These are phyloP conservation scores for Iguana delicatissima DNA, from an alignment of 2,797 vertebrate species.

Conservation along the genomic window DNA sequence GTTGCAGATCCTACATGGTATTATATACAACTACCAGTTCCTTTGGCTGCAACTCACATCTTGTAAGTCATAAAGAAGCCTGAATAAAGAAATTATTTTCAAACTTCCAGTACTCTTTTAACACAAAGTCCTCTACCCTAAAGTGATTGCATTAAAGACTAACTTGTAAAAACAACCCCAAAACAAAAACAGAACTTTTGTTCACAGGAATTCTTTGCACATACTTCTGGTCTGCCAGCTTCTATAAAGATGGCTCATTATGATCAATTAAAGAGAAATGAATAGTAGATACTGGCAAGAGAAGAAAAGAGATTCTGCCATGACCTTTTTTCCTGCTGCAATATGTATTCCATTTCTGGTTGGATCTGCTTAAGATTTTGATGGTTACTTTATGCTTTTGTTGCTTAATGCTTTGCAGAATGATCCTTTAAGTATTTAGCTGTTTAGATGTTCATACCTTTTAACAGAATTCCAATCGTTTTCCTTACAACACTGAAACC, in stretches of 20 bases:
- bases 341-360: not conserved
- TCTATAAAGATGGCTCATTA: not conserved
- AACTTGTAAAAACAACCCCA: not conserved
- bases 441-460: not conserved
- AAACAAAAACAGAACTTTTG: not conserved
- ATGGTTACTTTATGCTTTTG: not conserved
- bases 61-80: not conserved
- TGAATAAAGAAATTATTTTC: not conserved
- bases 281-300: conserved; percentile 3
- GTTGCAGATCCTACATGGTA: not conserved
- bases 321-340: not conserved
- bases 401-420: not conserved
- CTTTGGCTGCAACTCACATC: not conserved
- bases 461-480: not conserved
- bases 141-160: too few relatives aligned
- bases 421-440: not conserved
- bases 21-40: not conserved
- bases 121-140: not conserved
- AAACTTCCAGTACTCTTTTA: not conserved
- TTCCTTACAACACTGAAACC: not conserved
- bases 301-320: not conserved
- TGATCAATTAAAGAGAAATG: conserved; percentile 1
- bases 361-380: not conserved
- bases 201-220: not conserved
- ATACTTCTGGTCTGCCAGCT: not conserved